Conservation (phyloP, 2,113 vertebrate species). For the Caranx melampygus region DNA sequence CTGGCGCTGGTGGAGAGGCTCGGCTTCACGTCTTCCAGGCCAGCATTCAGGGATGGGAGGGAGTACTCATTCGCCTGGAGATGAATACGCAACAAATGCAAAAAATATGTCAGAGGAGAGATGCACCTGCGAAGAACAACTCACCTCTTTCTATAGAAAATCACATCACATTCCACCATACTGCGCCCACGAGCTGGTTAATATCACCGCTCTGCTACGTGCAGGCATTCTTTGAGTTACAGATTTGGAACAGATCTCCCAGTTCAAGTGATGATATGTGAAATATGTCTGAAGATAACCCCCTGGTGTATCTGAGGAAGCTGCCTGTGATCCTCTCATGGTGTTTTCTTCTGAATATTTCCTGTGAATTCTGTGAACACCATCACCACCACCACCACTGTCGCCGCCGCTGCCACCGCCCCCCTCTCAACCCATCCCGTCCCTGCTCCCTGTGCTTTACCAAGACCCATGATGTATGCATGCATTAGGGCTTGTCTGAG, state of each 20-base stretch:
- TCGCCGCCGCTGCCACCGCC: too few species aligned
- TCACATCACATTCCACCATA: conserved; percentile 52
- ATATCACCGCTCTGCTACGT: conserved; percentile 1
- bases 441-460: conserved; percentile 72
- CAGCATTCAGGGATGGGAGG: conserved; percentile 95
- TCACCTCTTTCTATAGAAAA: conserved; percentile 14
- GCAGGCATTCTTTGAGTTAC: conserved; percentile 6
- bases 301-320: conserved; percentile 46
- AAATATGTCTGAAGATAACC: conserved; percentile 40
- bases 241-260: conserved; percentile 36
- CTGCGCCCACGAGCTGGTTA: conserved; percentile 35
- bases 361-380: conserved; percentile 58
- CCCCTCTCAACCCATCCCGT: conserved; percentile 26
- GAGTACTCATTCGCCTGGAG: conserved; percentile 97
- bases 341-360: conserved; percentile 59
- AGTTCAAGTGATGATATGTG: conserved; percentile 11
- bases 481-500: conserved; percentile 84
- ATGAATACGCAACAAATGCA: conserved; percentile 42
- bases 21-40: conserved; percentile 99
- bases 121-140: neutral
- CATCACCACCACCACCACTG: neutral
- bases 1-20: conserved; percentile 96
- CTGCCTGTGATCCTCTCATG: conserved; percentile 57
- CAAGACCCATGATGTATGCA: conserved; percentile 82
- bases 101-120: conserved; percentile 26